These are phyloP conservation scores for Irena cyanogastra DNA, from an alignment of 2,113 vertebrate genomes.

Conservation along the genomic window DNA sequence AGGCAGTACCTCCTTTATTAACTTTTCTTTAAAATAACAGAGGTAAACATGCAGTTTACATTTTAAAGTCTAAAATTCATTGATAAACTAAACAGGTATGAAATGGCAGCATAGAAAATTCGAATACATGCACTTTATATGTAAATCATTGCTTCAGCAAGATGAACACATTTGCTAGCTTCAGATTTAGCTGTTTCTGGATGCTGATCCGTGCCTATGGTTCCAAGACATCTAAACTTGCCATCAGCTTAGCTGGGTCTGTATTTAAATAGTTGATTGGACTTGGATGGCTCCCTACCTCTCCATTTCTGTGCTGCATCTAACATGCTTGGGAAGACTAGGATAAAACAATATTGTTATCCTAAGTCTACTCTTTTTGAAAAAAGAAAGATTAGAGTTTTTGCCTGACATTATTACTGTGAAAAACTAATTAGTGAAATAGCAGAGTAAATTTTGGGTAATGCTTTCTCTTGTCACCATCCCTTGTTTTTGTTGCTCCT, in stretches of 20 bases:
- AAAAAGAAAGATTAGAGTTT: not conserved
- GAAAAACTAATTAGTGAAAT: not conserved
- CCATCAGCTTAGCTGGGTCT: not conserved
- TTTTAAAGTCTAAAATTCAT: not conserved
- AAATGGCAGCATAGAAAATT: not conserved
- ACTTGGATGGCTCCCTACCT: not conserved
- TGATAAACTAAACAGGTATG: not conserved
- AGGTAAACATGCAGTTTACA: not conserved
- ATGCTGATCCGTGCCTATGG: not conserved
- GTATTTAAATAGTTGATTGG: not conserved
- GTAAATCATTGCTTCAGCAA: not conserved
- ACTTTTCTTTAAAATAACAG: not conserved
- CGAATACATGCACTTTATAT: not conserved
- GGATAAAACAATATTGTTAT: not conserved
- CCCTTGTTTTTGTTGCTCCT: not conserved
- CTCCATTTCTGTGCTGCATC: not conserved
- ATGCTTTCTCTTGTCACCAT: not conserved
- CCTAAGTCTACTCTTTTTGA: not conserved
- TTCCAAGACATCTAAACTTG: not conserved
- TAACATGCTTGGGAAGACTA: not conserved
- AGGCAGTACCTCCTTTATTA: not conserved
- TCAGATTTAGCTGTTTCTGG: not conserved
- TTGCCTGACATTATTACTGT: rapidly evolving
- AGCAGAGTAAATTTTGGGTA: not conserved
- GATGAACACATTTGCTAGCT: not conserved